phyloP scores from a whole-genome alignment of 2,113 vertebrate genomes.

The Oreochromis niloticus region DNA sequence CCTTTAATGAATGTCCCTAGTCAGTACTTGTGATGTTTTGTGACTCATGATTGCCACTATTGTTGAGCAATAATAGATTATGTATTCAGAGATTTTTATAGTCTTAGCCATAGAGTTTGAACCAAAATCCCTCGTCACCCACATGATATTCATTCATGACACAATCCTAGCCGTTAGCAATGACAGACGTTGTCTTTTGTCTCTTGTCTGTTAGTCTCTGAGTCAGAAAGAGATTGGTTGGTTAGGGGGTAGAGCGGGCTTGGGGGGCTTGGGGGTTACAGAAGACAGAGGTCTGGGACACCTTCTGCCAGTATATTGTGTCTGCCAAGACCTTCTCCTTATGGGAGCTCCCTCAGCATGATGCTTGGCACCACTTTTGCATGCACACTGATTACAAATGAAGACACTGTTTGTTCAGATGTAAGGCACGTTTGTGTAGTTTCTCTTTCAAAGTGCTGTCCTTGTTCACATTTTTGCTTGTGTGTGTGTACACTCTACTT shows the following conservation, averaged over 20 bases:
- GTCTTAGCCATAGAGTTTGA: not conserved
- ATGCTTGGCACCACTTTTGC: conserved; percentile 37
- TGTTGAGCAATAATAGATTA: not conserved
- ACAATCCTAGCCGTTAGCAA: not conserved
- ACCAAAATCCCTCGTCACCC: not conserved
- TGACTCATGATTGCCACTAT: not conserved
- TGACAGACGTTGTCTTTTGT: not conserved
- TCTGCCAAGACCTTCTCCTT: conserved; percentile 59
- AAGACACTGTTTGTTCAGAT: conserved; percentile 46
- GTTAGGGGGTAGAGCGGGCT: not conserved
- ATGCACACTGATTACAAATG: conserved; percentile 51
- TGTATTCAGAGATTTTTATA: not conserved
- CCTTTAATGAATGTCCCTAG: not conserved
- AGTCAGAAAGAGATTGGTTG: not conserved
- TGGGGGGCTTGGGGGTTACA: not conserved
- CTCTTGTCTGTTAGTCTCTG: not conserved
- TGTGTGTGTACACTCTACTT: not conserved
- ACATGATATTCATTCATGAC: not conserved
- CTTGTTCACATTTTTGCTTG: conserved; percentile 7
- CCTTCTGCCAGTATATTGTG: conserved; percentile 43
- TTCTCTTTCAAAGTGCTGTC: not conserved
- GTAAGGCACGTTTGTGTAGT: not conserved
- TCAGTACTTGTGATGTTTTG: not conserved
- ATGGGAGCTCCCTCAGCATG: conserved; percentile 35
- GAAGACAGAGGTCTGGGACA: conserved; percentile 45